These are phyloP conservation scores for Cotesia typhae DNA, from an alignment of 1,140 invertebrate genomes.

Conservation along the genomic window DNA sequence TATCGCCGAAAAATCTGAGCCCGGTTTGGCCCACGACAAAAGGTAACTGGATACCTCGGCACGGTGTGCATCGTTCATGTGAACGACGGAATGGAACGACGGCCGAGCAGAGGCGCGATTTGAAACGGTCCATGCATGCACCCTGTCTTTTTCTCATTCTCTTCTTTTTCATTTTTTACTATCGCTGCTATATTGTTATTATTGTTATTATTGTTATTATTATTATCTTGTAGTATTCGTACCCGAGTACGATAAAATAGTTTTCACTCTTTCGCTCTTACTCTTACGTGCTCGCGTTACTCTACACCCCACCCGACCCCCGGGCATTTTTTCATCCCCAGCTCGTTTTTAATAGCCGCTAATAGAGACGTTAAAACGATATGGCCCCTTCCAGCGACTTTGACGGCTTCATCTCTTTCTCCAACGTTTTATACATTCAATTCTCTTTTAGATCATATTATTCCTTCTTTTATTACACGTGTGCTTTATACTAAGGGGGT, in stretches of 20 bases:
- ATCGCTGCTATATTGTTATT: conserved; percentile 20
- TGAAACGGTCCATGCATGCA: conserved; percentile 30
- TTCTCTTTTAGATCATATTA: background rate
- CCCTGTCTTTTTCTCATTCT: conserved; percentile 18
- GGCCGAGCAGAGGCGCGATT: conserved; percentile 35
- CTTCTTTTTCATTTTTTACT: conserved; percentile 1
- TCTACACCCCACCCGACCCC: background rate
- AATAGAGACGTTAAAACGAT: conserved; percentile 67
- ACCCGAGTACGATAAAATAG: background rate
- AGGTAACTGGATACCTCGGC: conserved; percentile 59
- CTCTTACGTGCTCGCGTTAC: background rate
- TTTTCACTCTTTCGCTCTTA: conserved; percentile 2
- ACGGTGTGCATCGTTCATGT: conserved; percentile 23
- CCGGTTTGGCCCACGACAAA: conserved; percentile 56
- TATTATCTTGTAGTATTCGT: background rate
- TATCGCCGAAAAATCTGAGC: conserved; percentile 62
- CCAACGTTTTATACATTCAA: conserved; percentile 2
- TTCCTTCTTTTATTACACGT: conserved; percentile 16
- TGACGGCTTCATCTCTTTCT: conserved; percentile 31
- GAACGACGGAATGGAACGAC: conserved; percentile 31
- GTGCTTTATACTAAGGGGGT: conserved; percentile 21
- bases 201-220: too few species aligned
- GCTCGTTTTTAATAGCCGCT: conserved; percentile 62
- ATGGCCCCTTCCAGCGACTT: conserved; percentile 53
- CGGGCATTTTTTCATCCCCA: conserved; percentile 36